Conservation (phyloP, 1,140 invertebrate species). For the Centruroides sculpturatus region DNA sequence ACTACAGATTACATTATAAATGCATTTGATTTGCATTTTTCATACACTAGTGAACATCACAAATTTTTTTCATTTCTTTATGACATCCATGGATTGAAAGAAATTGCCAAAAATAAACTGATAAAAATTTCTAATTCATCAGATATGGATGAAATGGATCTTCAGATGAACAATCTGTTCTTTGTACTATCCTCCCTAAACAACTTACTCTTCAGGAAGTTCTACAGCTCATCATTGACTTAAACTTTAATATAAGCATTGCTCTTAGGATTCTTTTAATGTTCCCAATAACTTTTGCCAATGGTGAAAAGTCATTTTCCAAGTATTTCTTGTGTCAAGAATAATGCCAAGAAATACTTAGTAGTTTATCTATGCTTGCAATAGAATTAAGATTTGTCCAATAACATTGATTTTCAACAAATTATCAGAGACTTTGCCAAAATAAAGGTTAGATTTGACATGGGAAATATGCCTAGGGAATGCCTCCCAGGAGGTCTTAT, state of each 20-base stretch:
- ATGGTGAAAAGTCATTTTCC: conserved; percentile 17
- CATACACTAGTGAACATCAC: background rate
- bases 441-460: too few species aligned
- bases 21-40: background rate
- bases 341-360: too few species aligned
- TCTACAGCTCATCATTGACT: background rate
- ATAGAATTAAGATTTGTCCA: too few species aligned
- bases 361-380: too few species aligned
- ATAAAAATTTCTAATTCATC: too few species aligned
- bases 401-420: too few species aligned
- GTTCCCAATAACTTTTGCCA: conserved; percentile 16
- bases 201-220: background rate
- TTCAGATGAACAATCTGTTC: background rate
- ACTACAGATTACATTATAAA: background rate
- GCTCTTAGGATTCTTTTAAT: conserved; percentile 6
- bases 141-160: background rate
- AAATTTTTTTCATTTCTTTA: background rate
- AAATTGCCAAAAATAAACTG: background rate
- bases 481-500: too few species aligned
- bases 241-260: background rate
- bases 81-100: background rate
- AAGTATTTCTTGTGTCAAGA: too few species aligned
- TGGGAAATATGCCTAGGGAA: too few species aligned
- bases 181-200: background rate
- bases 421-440: too few species aligned